phyloP scores from a whole-genome alignment of 2,113 vertebrate species.

The Lamprotornis superbus region DNA sequence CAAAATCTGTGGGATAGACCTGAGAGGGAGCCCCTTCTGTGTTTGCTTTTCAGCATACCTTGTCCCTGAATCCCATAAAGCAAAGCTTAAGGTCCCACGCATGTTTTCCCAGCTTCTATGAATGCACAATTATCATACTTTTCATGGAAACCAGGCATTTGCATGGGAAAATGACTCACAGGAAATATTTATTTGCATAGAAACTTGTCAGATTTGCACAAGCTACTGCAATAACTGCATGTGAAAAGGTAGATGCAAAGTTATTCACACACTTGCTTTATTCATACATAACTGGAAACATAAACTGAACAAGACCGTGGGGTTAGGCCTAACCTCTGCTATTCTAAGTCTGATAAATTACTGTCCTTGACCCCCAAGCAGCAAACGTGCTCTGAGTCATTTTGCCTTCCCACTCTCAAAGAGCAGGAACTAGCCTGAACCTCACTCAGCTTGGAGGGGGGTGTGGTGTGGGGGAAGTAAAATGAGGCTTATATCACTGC shows the following conservation, averaged over 20 bases:
- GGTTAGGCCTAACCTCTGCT: constrained; percentile 8
- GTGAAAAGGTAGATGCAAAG: constrained; percentile 58
- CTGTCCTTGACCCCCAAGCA: not conserved
- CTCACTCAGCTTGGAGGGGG: not conserved
- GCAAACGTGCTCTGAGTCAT: constrained; percentile 2
- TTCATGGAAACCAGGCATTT: constrained; percentile 62
- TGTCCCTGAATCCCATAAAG: constrained; percentile 9
- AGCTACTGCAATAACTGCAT: constrained; percentile 51
- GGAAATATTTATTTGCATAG: constrained; percentile 62
- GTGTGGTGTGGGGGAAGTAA: not conserved
- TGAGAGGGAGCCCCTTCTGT: not conserved
- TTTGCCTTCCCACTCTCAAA: not conserved
- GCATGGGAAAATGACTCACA: constrained; percentile 69
- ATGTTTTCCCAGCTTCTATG: constrained; percentile 64
- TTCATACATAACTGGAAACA: constrained; percentile 55
- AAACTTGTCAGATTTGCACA: constrained; percentile 59
- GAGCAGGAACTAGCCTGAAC: constrained; percentile 12
- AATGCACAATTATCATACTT: constrained; percentile 52
- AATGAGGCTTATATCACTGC: not conserved
- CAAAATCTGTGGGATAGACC: not conserved
- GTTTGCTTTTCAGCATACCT: constrained; percentile 20
- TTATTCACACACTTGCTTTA: constrained; percentile 44
- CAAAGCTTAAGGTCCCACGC: constrained; percentile 56
- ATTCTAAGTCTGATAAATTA: not conserved
- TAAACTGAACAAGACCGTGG: not conserved